A percentile compares a stretch with the other conserved stretches of the same genome.
These are phyloP conservation scores for Brachypalpus laphriformis DNA, from an alignment of 2,888 invertebrate genomes.

Conservation along the genomic window DNA sequence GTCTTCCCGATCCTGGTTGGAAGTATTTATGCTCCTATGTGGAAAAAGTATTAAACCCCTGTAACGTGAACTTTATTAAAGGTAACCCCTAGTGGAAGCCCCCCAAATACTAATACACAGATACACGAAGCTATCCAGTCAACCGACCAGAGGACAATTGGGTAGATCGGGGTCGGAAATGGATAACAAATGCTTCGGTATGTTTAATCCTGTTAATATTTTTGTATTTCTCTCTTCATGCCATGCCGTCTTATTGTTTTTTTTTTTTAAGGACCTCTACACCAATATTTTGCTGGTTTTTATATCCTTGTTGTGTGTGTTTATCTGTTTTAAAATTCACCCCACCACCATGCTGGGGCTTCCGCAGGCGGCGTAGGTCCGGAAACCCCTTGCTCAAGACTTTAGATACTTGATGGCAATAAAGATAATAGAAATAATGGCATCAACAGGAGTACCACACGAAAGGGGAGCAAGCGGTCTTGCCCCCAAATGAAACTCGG, in stretches of 20 bases:
- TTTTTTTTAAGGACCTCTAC: slow-evolving; percentile 9
- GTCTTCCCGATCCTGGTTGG: slow-evolving; percentile 26
- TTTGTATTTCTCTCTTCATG: slow-evolving; percentile 34
- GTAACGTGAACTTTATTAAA: slow-evolving; percentile 60
- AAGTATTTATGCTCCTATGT: slow-evolving; percentile 44
- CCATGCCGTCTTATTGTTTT: slow-evolving; percentile 6
- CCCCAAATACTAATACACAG: neutral
- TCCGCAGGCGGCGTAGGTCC: slow-evolving; percentile 40
- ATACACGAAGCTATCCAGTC: slow-evolving; percentile 37
- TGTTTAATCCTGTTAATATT: slow-evolving; percentile 73
- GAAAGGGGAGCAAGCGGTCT: neutral
- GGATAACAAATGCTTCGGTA: slow-evolving; percentile 73
- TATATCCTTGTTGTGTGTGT: slow-evolving; percentile 60
- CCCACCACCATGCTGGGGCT: slow-evolving; percentile 33
- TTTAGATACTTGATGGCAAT: slow-evolving; percentile 55
- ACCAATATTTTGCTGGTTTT: slow-evolving; percentile 57
- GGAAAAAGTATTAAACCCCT: slow-evolving; percentile 40
- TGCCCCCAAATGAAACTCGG: slow-evolving; percentile 13
- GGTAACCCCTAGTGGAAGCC: slow-evolving; percentile 51
- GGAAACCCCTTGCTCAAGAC: slow-evolving; percentile 55
- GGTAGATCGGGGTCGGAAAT: slow-evolving; percentile 68
- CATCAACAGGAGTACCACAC: slow-evolving; percentile 29
- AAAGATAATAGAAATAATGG: slow-evolving; percentile 59
- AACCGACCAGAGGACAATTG: slow-evolving; percentile 62
- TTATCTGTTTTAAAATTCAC: slow-evolving; percentile 65